Base-by-base conservation (phyloP, 2,113 vertebrate genomes). In the Fulmarus glacialis region DNA sequence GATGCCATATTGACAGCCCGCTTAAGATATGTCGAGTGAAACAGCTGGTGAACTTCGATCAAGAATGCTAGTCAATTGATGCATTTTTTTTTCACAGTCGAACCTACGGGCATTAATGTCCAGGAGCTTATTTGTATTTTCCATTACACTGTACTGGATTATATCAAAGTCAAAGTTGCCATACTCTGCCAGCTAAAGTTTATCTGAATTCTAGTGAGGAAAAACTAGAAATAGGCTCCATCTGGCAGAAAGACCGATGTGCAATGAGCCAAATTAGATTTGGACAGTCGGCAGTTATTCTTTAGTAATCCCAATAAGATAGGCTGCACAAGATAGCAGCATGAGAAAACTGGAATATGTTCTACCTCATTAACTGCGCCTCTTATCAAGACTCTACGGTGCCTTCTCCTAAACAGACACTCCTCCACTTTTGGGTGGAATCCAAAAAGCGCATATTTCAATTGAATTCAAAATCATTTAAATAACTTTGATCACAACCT, bases 401-500 rank as follows among this genome's bases (percentile, higher is more conserved):
- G 67, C 78, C 77, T 94, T 43, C 74, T 77, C 71, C 93, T 77
- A 83, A 85, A 78, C 73, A 96, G 81, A 83, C 50, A 90, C 89
- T 74, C 87, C 93, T 90, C 55, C 66, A 55, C 81, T 93, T 88
- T 11, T 86, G 95, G 74, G 73, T 40, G 38, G 40, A 90, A 88
- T 70, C 82, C 82, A 92, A 26, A 50, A 90, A 81, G 20, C 1
- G 0, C 0, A 0, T 63, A 82, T 81, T 90, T 92, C 24, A 5
- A 68, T 30, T 78, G 52, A 95, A 94, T 82, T 58, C 42, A 67
- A 70, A 96, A 53, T 78, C 1, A 89, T 75, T 91, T 95, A 36
- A 92, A 59, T 89, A 92, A 62, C 89, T 97, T 96, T 92, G 75
- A 97, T 96, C 86, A 60, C 24, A 64, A 82, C 68, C 72, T 92